Evolutionary conservation across 2,797 vertebrate species (phyloP), one percentile per base, ranked within the genome.

Genomic region (Microcaecilia unicolor): DNA sequence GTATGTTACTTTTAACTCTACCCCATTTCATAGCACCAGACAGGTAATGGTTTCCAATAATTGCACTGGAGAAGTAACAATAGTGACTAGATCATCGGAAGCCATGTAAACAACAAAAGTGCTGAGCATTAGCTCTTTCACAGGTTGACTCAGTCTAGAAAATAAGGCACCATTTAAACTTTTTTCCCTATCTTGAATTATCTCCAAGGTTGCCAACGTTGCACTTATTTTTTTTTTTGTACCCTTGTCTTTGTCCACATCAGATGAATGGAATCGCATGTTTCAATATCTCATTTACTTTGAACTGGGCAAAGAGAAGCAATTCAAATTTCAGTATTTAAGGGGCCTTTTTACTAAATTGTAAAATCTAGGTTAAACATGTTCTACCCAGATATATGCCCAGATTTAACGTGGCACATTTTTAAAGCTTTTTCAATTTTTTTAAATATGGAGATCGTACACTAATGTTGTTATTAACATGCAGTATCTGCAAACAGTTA

Each of bases 51-150:
- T 60, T 72, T 63, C 37, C 41, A 46, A 58, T 53, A 64, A 12
- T 36, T 51, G 34, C 63, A 43, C 44, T 54, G 50, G 63, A 48
- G 60, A 45, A 61, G 37, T 44, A 53, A 55, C 58, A 60, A 24
- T 31, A 50, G 31, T 59, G 62, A 28, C 4, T 67, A 30, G 38
- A 51, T 53, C 48, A 67, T 63, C 75, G 45, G 80, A 82, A 78
- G 77, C 78, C 74, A 74, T 63, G 71, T 87, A 85, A 83, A 85
- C 83, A 76, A 81, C 88, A 83, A 85, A 86, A 81, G 84, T 81
- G 86, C 88, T 88, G 80, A 78, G 74, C 79, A 81, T 72, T 80
- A 55, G 70, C 67, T 76, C 64, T 36, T 55, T 68, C 47, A 58
- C 10, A 23, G n/a, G n/a, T n/a, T n/a, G n/a, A 61, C 49, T 62